Evolutionary conservation across 2,113 vertebrate genomes (phyloP), one percentile per base, ranked within the genome.

Genomic region (Crypturellus undulatus): DNA sequence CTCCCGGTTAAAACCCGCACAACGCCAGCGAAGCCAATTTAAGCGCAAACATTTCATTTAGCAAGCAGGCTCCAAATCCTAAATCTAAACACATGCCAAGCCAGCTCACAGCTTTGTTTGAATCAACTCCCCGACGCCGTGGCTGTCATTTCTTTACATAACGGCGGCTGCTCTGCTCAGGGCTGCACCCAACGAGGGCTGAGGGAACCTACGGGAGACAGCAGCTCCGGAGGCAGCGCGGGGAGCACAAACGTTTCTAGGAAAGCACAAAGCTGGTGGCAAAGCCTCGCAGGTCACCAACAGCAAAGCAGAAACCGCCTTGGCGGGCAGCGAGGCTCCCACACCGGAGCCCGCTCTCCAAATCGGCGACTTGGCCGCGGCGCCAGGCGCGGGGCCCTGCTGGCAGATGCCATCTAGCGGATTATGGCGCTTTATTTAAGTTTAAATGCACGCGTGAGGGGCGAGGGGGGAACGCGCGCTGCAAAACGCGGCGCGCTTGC

Each of bases 391-490:
- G 32, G 91, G 96, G 84, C 79, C 97, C 96, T 97, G 96, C 96
- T 93, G 95, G 77, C 97, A 98, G 89, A 40, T 94, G 97, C 96
- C 97, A 97, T 94, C 98, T 98, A 98, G 97, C 77, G 97, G 98
- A 95, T 90, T 88, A 45, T 67, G 63, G 87, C 91, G 92, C 89
- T 95, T 94, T 86, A 76, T 86, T 94, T 84, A 94, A 92, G 84
- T 94, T 93, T 79, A 75, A 88, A 83, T 40, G 56, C 62, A 28
- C 77, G 88, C 8, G 45, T 34, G 58, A 43, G 62, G 71, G 65
- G 76, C 1, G 6, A 73, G 24, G 26, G 65, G n/a, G 52, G 54
- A 72, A 75, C 88, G 59, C 65, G 59, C 65, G 51, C 77, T 15
- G 76, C 80, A 28, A n/a, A 79, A 43, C 13, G 42, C 15, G 42